These are phyloP conservation scores for Tipula unca DNA, from an alignment of 2,888 invertebrate genomes.

Conservation along the genomic window DNA sequence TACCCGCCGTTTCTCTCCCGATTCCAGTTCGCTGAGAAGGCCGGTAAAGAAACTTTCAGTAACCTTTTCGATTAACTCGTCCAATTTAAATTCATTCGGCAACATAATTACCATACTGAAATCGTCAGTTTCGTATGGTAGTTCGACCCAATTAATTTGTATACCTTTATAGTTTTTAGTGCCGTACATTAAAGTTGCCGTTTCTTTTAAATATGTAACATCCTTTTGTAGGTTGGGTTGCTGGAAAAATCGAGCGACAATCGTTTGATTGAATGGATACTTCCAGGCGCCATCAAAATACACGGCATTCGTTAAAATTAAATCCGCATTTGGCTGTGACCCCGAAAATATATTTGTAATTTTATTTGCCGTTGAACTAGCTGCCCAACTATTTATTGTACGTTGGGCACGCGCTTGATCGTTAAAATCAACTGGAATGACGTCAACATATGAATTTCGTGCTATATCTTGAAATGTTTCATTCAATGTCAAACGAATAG, in stretches of 20 bases:
- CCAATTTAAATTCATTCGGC: not conserved
- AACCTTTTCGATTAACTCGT: not conserved
- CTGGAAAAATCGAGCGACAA: conserved; percentile 48
- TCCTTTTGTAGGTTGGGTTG: conserved; percentile 47
- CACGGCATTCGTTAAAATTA: conserved; percentile 28
- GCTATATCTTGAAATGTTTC: conserved; percentile 23
- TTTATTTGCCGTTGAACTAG: conserved; percentile 46
- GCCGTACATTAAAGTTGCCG: conserved; percentile 43
- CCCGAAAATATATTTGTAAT: conserved; percentile 45
- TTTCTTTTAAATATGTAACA: conserved; percentile 54
- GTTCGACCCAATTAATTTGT: conserved; percentile 39
- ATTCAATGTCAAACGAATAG: not conserved
- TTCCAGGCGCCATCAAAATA: conserved; percentile 31
- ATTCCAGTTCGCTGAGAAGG: not conserved
- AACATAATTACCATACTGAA: conserved; percentile 37
- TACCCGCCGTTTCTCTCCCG: not conserved
- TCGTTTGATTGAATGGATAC: conserved; percentile 24
- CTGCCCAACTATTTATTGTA: conserved; percentile 54
- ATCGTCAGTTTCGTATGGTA: conserved; percentile 49
- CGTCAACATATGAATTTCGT: conserved; percentile 29
- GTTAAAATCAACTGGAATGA: conserved; percentile 46
- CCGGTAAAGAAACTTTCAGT: not conserved
- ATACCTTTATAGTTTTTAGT: not conserved
- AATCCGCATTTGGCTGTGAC: not conserved
- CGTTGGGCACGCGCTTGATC: conserved; percentile 40